Conservation (phyloP, 1,140 invertebrate species). For the Orius laevigatus region DNA sequence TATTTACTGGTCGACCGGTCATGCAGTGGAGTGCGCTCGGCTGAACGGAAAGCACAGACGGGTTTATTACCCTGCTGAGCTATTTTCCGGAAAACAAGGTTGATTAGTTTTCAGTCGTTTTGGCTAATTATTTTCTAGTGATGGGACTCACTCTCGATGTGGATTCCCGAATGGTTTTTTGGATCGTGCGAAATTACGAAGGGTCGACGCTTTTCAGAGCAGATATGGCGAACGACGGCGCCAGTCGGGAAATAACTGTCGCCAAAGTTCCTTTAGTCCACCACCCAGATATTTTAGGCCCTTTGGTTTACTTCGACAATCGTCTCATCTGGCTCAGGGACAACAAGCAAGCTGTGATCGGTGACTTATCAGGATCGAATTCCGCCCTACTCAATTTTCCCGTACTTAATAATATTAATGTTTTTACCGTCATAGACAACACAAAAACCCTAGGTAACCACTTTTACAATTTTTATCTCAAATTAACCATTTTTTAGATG, state of each 20-base stretch:
- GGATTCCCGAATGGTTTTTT: slow-evolving; percentile 53
- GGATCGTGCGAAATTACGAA: slow-evolving; percentile 58
- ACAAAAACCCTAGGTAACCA: neutral
- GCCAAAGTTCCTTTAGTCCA: slow-evolving; percentile 31
- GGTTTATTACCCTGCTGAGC: slow-evolving; percentile 51
- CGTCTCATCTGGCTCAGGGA: slow-evolving; percentile 66
- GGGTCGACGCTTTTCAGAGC: slow-evolving; percentile 54
- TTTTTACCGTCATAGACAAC: slow-evolving; percentile 54
- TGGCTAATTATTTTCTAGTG: slow-evolving; percentile 32
- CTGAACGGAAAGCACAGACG: slow-evolving; percentile 60
- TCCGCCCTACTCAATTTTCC: slow-evolving; percentile 50
- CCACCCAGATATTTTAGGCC: slow-evolving; percentile 34
- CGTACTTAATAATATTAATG: slow-evolving; percentile 42
- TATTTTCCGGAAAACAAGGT: slow-evolving; percentile 64
- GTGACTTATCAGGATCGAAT: slow-evolving; percentile 57
- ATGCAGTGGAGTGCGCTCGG: slow-evolving; percentile 58
- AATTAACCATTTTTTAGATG: slow-evolving; percentile 13
- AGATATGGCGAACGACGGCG: slow-evolving; percentile 37
- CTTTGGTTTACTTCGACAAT: slow-evolving; percentile 61
- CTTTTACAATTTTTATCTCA: neutral
- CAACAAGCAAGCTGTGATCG: slow-evolving; percentile 53
- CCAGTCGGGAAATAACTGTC: slow-evolving; percentile 25
- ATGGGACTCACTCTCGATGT: slow-evolving; percentile 67
- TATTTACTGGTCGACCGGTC: slow-evolving; percentile 75
- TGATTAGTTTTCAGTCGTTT: neutral